Evolutionary conservation across 2,888 invertebrate species (phyloP), one percentile per base, ranked within the genome.

Genomic region (Labia minor): DNA sequence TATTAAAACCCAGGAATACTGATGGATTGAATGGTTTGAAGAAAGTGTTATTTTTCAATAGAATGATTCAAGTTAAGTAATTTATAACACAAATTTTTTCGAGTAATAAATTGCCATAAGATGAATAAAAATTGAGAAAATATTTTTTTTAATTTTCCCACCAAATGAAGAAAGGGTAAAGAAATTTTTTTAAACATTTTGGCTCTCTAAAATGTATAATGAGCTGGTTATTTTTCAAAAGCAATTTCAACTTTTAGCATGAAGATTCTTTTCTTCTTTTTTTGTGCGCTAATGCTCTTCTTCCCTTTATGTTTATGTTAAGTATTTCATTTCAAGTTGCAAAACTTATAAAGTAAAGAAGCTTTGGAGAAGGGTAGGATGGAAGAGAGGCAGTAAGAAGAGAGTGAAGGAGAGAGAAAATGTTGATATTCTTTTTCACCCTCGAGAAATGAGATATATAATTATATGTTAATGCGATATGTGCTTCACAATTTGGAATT

Each of bases 401-500:
- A 49, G 16, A 49, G 49, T n/a, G n/a, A 16, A 49, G 49, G 49
- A 49, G 49, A 14, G 49, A 49, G 16, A 49, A 49, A 49, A 49
- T 8, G 49, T 11, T 49, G 49, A 49, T 49, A 49, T 49, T 49
- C 49, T 49, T 49, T 49, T 49, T 49, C 49, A 49, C 49, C 16
- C 16, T 49, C n/a, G 49, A n/a, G 49, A 49, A 49, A 49, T 14
- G 49, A 49, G 49, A 49, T 49, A 49, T 49, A 49, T 49, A 49
- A 49, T 49, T 49, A 49, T 49, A 49, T 49, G 49, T 49, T 49
- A 49, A 49, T 49, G 49, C 16, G 49, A 49, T 49, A 49, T 49
- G n/a, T 49, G 14, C 49, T 49, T 16, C 4, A 11, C 16, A 11
- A n/a, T 49, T 16, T 49, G 3, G 49, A 49, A 49, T 49, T 49